phyloP scores from a whole-genome alignment of 2,113 vertebrate species.

The Cichladusa arquata region DNA sequence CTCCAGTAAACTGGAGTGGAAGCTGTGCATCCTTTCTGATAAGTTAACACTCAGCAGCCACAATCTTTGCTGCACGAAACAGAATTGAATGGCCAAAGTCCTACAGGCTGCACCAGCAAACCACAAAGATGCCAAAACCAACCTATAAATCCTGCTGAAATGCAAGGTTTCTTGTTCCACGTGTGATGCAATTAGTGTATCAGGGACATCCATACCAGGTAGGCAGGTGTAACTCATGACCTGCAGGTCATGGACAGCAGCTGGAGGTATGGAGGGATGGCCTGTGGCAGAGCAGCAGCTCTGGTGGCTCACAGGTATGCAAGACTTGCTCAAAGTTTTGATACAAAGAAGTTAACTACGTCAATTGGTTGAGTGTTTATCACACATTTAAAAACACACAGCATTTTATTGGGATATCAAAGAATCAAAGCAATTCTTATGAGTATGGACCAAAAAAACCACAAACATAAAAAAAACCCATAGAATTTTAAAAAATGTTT shows the following conservation, averaged over 20 bases:
- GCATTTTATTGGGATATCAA: not conserved
- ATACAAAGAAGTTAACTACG: not conserved
- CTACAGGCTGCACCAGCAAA: not conserved
- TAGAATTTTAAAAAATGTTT: not conserved
- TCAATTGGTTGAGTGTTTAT: not conserved
- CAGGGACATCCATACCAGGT: not conserved
- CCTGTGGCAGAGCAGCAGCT: not conserved
- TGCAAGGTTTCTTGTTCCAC: not conserved
- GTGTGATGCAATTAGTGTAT: no score
- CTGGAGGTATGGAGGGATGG: not conserved
- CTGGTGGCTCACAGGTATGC: not conserved
- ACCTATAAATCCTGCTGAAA: not conserved
- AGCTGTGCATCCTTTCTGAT: not conserved
- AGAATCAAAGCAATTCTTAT: not conserved
- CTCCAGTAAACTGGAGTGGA: not conserved
- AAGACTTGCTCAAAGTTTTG: not conserved
- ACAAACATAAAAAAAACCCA: not conserved
- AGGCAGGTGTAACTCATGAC: not conserved
- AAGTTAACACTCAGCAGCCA: not conserved
- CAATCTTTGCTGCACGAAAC: not conserved
- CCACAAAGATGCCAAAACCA: not conserved
- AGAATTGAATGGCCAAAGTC: not conserved
- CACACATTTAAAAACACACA: not conserved
- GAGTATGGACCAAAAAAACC: not conserved
- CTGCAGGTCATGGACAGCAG: not conserved